Base-by-base conservation (phyloP, 2,113 vertebrate genomes). In the Cairina moschata region DNA sequence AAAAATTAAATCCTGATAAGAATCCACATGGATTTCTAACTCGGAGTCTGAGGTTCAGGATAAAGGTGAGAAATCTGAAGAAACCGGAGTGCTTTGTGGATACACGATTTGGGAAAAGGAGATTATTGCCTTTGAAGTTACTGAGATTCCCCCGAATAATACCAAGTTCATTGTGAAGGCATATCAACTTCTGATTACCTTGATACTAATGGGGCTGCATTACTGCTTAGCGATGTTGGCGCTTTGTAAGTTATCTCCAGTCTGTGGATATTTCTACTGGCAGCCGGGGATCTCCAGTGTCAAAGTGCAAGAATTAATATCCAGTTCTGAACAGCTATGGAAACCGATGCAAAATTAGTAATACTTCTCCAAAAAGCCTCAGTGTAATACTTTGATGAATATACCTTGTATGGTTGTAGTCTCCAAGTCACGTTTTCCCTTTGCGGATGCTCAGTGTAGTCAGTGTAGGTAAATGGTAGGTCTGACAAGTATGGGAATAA, bases 21-120 rank as follows among this genome's bases (percentile, higher is more conserved):
- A 95, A 90, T 94, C 91, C 63, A 21, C 56, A 38, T 91, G 80
- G 81, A 73, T 95, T 95, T 96, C 79, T 86, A 59, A 77, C 58
- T 83, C 91, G 59, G 90, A 88, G 79, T 90, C 74, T 93, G 87
- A 94, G 55, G 29, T 79, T 94, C 74, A 87, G 91, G 79, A 69
- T 75, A 80, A 88, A 90, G 82, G 73, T 96, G 91, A 95, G 87
- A 92, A 94, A 50, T 79, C 36, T 80, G 38, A 69, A 75, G 73
- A 63, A 73, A 68, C 10, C 12, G 25, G 42, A 86, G 40, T 87
- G 62, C 32, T 84, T 34, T 1, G 0, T 50, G 84, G 74, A 23
- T 82, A 22, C 29, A 25, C 26, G 48, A 36, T 36, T 7, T 69
- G 78, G 55, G 46, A 66, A 83, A 46, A 62, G 9, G 48, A 55